Evolutionary conservation across 1,140 invertebrate species (phyloP), one percentile per base, ranked within the genome.

Genomic region (Sycophila sp.): DNA sequence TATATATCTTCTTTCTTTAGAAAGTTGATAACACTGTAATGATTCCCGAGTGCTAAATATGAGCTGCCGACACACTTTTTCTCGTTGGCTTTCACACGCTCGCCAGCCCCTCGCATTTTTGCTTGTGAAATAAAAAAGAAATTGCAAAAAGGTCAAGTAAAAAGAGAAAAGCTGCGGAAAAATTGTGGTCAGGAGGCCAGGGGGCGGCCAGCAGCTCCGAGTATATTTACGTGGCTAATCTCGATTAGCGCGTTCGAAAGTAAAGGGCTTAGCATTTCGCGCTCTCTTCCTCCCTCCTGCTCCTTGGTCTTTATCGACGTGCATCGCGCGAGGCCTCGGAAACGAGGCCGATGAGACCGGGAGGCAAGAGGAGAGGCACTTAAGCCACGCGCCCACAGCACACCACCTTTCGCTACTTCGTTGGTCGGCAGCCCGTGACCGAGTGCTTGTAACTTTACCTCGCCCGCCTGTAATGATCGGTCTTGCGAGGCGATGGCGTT

Each of bases 171-270:
- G 17, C n/a, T n/a, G n/a, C n/a, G n/a, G n/a, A n/a, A 63, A 36
- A 49, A 49, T 45, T 45, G 22, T 24, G 26, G 19, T 30, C 38
- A 22, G 1, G 11, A 15, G 38, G 6, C 4, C 24, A 58, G 24
- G 2, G 32, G 38, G 11, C 13, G 47, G 19, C n/a, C 4, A 53
- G 17, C 10, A 24, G n/a, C 5, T n/a, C 6, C 71, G 38, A 82
- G 80, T 74, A 38, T 76, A 71, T 80, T 81, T 80, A 72, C 81
- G 80, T 81, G 81, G 70, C 45, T 80, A 81, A 83, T 83, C 81
- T 81, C 75, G 77, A 83, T 83, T 79, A 65, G 53, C 62, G 64
- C 49, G 2, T 32, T 59, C 64, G 55, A 77, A 77, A 75, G 69
- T 60, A 77, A 71, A 45, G 49, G n/a, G 45, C 38, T 58, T 22